phyloP scores from a whole-genome alignment of 2,888 invertebrate species.

The Spodoptera exigua region DNA sequence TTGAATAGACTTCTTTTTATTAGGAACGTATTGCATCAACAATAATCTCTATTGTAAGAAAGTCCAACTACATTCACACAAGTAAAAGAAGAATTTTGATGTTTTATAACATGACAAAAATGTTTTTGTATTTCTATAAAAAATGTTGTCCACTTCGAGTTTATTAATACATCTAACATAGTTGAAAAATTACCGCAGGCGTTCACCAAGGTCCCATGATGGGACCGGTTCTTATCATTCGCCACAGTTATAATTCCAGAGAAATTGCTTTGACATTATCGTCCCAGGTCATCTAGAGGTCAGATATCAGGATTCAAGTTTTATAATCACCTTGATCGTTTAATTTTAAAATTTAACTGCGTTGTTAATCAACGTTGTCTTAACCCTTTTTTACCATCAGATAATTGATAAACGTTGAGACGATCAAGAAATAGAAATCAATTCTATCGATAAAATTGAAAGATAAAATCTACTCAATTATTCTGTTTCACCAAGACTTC shows the following conservation, averaged over 20 bases:
- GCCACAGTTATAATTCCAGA: conserved; percentile 57
- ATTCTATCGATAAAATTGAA: conserved; percentile 22
- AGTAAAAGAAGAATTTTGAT: no score
- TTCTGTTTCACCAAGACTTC: conserved; percentile 37
- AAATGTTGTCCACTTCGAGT: no score
- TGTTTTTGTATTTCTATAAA: no score
- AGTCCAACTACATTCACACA: no score
- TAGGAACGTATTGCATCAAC: not conserved
- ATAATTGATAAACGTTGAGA: conserved; percentile 6
- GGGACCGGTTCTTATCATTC: conserved; percentile 58
- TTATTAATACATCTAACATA: conserved; percentile 21
- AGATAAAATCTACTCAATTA: conserved; percentile 20
- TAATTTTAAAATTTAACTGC: conserved; percentile 14
- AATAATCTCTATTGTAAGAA: not conserved
- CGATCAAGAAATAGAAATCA: conserved; percentile 21
- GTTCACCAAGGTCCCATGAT: conserved; percentile 55
- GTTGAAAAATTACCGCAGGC: conserved; percentile 33
- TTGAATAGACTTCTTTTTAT: conserved; percentile 3
- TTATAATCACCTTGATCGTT: conserved; percentile 50
- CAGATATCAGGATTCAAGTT: conserved; percentile 56
- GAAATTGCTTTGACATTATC: conserved; percentile 66
- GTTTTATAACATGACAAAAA: no score
- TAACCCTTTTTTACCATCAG: conserved; percentile 9
- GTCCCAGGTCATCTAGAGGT: conserved; percentile 60
- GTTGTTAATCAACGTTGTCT: conserved; percentile 33